These are phyloP conservation scores for Aphidius gifuensis DNA, from an alignment of 1,140 invertebrate genomes.

Conservation along the genomic window DNA sequence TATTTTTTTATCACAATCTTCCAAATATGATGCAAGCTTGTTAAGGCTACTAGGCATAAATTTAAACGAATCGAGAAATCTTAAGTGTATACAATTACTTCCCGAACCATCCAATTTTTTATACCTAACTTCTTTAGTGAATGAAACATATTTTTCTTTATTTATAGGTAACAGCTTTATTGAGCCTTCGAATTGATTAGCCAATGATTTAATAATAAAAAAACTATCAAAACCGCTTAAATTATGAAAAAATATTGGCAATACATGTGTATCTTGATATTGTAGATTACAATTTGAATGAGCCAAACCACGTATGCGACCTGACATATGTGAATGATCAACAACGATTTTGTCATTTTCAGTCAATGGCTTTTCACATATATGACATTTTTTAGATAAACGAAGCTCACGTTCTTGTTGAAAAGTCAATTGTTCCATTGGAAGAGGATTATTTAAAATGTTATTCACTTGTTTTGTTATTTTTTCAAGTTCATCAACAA, in stretches of 20 bases:
- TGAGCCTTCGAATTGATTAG: neutral
- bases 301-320: neutral
- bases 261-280: conserved; percentile 18
- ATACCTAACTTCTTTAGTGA: neutral
- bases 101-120: neutral
- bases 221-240: conserved; percentile 13
- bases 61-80: conserved; percentile 1
- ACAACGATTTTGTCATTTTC: no score
- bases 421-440: no score
- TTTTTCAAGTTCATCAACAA: conserved; percentile 21
- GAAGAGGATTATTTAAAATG: no score
- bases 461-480: neutral
- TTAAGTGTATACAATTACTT: neutral
- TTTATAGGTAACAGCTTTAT: neutral
- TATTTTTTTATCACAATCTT: conserved; percentile 1
- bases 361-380: no score
- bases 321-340: no score
- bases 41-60: conserved; percentile 12
- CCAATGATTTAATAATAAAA: conserved; percentile 6
- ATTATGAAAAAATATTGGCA: conserved; percentile 14
- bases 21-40: conserved; percentile 11
- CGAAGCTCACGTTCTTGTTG: no score
- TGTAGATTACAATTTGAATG: conserved; percentile 12
- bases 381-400: no score
- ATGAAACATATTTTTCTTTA: neutral